phyloP scores from a whole-genome alignment of 2,113 vertebrate species.

The Gasterosteus nipponicus region DNA sequence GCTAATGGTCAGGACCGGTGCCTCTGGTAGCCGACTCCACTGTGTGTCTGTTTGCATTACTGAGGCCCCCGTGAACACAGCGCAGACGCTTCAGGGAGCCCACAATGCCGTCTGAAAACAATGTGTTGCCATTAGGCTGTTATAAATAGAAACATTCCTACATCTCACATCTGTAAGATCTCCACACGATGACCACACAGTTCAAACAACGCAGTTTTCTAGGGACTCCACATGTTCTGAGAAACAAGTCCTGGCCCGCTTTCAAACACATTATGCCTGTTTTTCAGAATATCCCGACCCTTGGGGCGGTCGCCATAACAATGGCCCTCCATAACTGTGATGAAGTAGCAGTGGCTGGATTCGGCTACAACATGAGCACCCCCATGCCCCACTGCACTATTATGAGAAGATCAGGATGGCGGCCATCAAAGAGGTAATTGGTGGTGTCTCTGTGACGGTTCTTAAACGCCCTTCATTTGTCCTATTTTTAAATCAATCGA shows the following conservation, averaged over 20 bases:
- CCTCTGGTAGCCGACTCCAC: conserved; percentile 5
- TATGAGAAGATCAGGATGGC: conserved; percentile 93
- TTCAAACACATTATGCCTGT: conserved; percentile 12
- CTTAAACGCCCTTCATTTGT: neutral
- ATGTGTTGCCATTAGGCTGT: conserved; percentile 16
- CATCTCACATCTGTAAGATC: conserved; percentile 32
- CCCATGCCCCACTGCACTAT: conserved; percentile 90
- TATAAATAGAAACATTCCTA: conserved; percentile 11
- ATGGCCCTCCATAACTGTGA: conserved; percentile 96
- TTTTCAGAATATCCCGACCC: conserved; percentile 92
- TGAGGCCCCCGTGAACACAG: conserved; percentile 24
- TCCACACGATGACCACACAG: conserved; percentile 2
- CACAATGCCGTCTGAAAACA: conserved; percentile 25
- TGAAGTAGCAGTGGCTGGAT: conserved; percentile 92
- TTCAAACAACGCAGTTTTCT: neutral
- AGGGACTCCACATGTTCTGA: neutral
- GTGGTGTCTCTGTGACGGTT: neutral
- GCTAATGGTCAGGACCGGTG: conserved; percentile 17
- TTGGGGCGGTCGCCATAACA: conserved; percentile 92
- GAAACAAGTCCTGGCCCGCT: neutral
- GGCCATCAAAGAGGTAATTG: conserved; percentile 92
- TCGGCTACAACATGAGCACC: conserved; percentile 92
- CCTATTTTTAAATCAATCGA: neutral
- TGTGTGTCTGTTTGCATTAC: conserved; percentile 40
- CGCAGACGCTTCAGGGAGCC: conserved; percentile 28